A percentile compares a stretch with the other conserved stretches of the same genome.
phyloP scores from a whole-genome alignment of 2,888 invertebrate species.

The Bombylius major region DNA sequence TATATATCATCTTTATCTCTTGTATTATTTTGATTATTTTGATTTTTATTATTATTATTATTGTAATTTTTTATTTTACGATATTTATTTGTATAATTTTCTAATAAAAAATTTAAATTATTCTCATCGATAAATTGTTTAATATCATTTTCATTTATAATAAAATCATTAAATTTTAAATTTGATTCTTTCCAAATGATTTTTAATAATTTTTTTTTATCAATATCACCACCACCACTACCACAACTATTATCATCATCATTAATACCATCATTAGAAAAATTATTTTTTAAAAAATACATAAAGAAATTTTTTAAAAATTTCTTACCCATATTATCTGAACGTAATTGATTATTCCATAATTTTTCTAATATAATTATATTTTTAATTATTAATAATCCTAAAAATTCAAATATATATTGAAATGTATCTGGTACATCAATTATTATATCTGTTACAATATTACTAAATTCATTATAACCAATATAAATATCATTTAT shows the following conservation, averaged over 20 bases:
- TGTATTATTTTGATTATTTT: neutral
- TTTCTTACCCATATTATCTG: slow-evolving; percentile 23
- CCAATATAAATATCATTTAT: slow-evolving; percentile 42
- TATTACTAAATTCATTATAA: slow-evolving; percentile 49
- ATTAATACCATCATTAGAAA: slow-evolving; percentile 31
- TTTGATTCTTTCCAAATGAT: slow-evolving; percentile 43
- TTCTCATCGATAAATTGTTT: slow-evolving; percentile 40
- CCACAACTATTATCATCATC: slow-evolving; percentile 35
- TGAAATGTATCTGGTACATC: slow-evolving; percentile 79
- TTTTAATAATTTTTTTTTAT: slow-evolving; percentile 41
- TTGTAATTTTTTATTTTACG: neutral
- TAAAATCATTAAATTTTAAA: slow-evolving; percentile 27
- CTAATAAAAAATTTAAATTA: slow-evolving; percentile 12
- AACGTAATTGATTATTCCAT: slow-evolving; percentile 23
- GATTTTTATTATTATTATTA: neutral
- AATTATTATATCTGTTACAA: slow-evolving; percentile 59
- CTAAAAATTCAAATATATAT: slow-evolving; percentile 63
- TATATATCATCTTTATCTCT: neutral
- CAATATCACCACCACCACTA: slow-evolving; percentile 16
- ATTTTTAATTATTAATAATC: slow-evolving; percentile 40
- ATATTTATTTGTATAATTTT: neutral
- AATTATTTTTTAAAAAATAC: slow-evolving; percentile 43
- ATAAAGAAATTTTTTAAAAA: slow-evolving; percentile 47
- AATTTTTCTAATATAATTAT: slow-evolving; percentile 34
- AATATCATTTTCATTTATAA: slow-evolving; percentile 35